Base-by-base conservation (phyloP, 2,888 invertebrate species). In the Elgonia sp. region DNA sequence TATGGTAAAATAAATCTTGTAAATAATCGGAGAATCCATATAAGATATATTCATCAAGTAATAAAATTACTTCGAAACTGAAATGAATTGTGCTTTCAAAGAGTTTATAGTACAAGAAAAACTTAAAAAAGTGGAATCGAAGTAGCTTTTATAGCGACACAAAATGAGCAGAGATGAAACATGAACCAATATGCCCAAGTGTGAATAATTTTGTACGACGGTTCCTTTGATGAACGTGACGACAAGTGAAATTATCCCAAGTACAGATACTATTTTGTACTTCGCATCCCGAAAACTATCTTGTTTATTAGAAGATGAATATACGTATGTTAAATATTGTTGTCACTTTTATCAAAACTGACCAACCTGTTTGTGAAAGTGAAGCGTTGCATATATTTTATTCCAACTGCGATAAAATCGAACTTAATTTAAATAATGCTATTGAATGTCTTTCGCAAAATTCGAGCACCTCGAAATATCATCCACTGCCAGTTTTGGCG, bases 371-470 rank as follows among this genome's bases (percentile, higher is more conserved):
- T 67, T 60, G 73, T 37, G 50, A 75, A 83, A 73, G 72, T 65
- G 20, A 82, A 67, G 57, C 73, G 18, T 73, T 67, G 65, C 65
- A 77, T 42, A 29, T 29, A 77, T 79, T 84, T 77, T 72, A 72
- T 83, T 79, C 57, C 72, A 72, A 42, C 67, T 37, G 46, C 65
- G 40, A 57, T 40, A 69, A 12, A 69, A 29, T 99, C 93, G 99
- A 99, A 95, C 94, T 98, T 14, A 97, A 98, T 94, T 95, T 99
- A 95, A 97, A 98, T 94, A 98, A 98, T 0, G 98, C 98, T 0
- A 96, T 98, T 65, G 98, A 98, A 89, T 98, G 98, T 93, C 95
- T 98, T 83, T 97, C 97, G 70, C 98, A 98, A 94, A 96, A 97
- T 37, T 96, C 97, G 72, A 98, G 98, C 63, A 97, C 98, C 0